phyloP scores from a whole-genome alignment of 2,888 invertebrate species.

The Creontiades dilutus region DNA sequence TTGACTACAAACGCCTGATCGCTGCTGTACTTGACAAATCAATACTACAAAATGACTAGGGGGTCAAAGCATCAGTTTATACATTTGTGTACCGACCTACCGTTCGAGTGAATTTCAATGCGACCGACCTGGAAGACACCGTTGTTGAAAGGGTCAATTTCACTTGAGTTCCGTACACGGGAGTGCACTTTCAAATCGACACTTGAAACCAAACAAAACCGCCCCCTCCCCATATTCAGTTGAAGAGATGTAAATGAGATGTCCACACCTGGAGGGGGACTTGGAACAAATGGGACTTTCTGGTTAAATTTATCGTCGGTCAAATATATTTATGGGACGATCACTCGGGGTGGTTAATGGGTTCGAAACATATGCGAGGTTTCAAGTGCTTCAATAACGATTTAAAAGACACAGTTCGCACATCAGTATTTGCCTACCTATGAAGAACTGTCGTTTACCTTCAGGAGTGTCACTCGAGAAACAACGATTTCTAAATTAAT shows the following conservation, averaged over 20 bases:
- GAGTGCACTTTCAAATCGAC: conserved; percentile 48
- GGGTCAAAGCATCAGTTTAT: not conserved
- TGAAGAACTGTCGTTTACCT: too few species aligned
- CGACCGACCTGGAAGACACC: not conserved
- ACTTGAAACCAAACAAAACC: not conserved
- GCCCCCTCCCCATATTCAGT: conserved; percentile 41
- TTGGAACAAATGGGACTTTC: not conserved
- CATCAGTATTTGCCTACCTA: too few species aligned
- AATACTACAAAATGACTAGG: too few species aligned
- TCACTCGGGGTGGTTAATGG: too few species aligned
- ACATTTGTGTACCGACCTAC: not conserved
- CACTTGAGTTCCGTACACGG: not conserved
- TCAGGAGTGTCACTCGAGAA: too few species aligned
- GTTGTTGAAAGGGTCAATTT: conserved; percentile 7
- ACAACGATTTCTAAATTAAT: too few species aligned
- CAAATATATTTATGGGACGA: too few species aligned
- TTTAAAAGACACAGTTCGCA: too few species aligned
- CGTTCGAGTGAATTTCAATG: not conserved
- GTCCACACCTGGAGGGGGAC: not conserved
- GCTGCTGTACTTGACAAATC: too few species aligned
- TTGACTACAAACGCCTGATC: too few species aligned
- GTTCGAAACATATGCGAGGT: too few species aligned
- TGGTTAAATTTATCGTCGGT: not conserved
- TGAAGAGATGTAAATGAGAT: conserved; percentile 48
- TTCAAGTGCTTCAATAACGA: too few species aligned